Percentiles rank a stretch among this genome's conserved stretches.
Evolutionary conservation across 2,113 vertebrate species (phyloP).

Genomic region (Raja brachyura): DNA sequence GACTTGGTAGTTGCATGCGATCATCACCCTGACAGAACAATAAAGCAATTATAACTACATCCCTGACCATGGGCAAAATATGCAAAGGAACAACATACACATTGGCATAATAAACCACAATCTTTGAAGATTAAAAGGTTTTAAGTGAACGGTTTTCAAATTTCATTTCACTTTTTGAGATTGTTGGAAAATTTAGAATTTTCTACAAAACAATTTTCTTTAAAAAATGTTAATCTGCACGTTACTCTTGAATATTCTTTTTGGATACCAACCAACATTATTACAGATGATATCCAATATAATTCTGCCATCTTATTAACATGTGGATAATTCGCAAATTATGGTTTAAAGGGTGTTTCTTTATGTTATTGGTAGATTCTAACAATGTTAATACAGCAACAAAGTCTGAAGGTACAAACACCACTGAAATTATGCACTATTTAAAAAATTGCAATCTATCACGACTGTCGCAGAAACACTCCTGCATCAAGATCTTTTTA

Average conservation of each 20-base stretch:
- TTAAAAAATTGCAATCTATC: neutral
- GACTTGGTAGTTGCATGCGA: conserved; percentile 79
- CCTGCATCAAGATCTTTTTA: neutral
- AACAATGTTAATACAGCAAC: neutral
- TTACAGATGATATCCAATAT: neutral
- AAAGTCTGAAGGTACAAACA: neutral
- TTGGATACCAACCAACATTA: neutral
- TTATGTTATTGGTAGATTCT: neutral
- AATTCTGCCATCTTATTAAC: neutral
- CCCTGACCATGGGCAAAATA: neutral
- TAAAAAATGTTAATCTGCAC: neutral
- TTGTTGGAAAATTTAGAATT: no score
- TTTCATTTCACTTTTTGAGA: neutral
- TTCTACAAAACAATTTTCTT: no score
- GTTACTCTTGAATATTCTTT: neutral
- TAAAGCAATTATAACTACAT: neutral
- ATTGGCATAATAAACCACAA: neutral
- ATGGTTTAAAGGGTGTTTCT: neutral
- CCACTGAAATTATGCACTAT: neutral
- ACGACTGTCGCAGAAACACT: neutral
- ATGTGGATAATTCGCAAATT: neutral
- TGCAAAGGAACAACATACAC: neutral
- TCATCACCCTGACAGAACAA: conserved; percentile 67
- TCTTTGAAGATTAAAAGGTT: neutral
- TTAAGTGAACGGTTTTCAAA: neutral